These are phyloP conservation scores for Rhinatrema bivittatum DNA, from an alignment of 2,797 vertebrate species.

Conservation along the genomic window DNA sequence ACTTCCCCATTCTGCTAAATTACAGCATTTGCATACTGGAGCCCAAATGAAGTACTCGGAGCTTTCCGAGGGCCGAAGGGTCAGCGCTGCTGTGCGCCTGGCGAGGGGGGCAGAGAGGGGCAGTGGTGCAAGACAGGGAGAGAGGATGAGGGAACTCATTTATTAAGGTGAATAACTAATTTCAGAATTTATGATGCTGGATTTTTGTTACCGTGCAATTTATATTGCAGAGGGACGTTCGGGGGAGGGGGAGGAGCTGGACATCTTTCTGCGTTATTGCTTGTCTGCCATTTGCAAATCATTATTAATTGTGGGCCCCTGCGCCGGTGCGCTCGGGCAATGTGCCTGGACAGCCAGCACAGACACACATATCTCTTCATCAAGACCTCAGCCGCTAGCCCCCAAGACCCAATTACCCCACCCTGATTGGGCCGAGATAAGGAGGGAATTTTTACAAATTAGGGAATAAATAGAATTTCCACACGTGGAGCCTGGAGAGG, in stretches of 20 bases:
- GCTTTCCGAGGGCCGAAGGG: neutral
- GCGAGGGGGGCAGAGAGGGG: neutral
- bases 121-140: neutral
- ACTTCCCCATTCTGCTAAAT: constrained; percentile 73
- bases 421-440: constrained; percentile 95
- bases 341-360: constrained; percentile 58
- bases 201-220: constrained; percentile 68
- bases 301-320: constrained; percentile 83
- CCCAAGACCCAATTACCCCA: constrained; percentile 94
- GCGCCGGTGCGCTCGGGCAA: constrained; percentile 61
- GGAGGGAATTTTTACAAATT: constrained; percentile 97
- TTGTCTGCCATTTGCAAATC: constrained; percentile 88
- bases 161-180: constrained; percentile 73
- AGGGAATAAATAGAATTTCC: constrained; percentile 99
- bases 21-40: constrained; percentile 67
- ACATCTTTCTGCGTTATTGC: constrained; percentile 81
- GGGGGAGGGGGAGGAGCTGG: constrained; percentile 62
- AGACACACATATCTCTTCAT: constrained; percentile 96
- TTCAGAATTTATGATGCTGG: constrained; percentile 69
- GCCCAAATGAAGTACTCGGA: constrained; percentile 45
- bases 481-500: constrained; percentile 92
- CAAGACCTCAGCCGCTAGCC: constrained; percentile 81
- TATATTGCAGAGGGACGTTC: constrained; percentile 74
- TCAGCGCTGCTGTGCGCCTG: too few species aligned
- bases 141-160: constrained; percentile 49